phyloP scores from a whole-genome alignment of 1,140 invertebrate genomes.

The Drosophila subobscura region DNA sequence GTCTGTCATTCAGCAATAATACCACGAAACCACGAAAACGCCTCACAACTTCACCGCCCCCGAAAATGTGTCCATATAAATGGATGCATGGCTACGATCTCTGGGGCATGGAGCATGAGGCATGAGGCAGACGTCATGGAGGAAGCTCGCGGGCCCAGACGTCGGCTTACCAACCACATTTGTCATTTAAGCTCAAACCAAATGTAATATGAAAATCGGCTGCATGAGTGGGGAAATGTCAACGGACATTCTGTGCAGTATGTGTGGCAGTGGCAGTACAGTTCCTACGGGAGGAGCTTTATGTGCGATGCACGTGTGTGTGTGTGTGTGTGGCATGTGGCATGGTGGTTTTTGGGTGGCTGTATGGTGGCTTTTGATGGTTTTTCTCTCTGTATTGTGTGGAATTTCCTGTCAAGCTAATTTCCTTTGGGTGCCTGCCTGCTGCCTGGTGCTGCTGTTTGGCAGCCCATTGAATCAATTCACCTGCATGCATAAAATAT shows the following conservation, averaged over 20 bases:
- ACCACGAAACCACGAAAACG: constrained; percentile 65
- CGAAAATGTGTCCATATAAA: no score
- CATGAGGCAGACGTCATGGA: background rate
- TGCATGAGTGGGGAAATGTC: constrained; percentile 69
- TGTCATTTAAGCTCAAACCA: constrained; percentile 77
- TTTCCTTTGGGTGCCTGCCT: constrained; percentile 76
- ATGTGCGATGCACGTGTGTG: background rate
- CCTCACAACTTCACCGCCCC: constrained; percentile 49
- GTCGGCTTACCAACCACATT: constrained; percentile 75
- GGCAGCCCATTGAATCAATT: constrained; percentile 78
- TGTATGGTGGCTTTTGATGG: background rate
- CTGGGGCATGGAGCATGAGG: no score
- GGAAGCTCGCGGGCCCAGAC: constrained; percentile 49
- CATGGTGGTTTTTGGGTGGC: constrained; percentile 38
- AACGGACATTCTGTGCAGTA: constrained; percentile 62
- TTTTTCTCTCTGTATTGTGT: constrained; percentile 50
- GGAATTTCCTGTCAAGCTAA: constrained; percentile 80
- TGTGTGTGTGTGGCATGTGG: constrained; percentile 19
- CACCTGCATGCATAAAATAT: constrained; percentile 81
- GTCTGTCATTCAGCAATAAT: constrained; percentile 70
- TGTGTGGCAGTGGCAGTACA: constrained; percentile 8
- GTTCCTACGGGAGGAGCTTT: no score
- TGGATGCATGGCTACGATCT: constrained; percentile 15
- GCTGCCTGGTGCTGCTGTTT: constrained; percentile 42
- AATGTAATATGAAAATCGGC: constrained; percentile 78